Evolutionary conservation across 1,140 invertebrate species (phyloP), one percentile per base, ranked within the genome.

Genomic region (Drosophila nebulosa): DNA sequence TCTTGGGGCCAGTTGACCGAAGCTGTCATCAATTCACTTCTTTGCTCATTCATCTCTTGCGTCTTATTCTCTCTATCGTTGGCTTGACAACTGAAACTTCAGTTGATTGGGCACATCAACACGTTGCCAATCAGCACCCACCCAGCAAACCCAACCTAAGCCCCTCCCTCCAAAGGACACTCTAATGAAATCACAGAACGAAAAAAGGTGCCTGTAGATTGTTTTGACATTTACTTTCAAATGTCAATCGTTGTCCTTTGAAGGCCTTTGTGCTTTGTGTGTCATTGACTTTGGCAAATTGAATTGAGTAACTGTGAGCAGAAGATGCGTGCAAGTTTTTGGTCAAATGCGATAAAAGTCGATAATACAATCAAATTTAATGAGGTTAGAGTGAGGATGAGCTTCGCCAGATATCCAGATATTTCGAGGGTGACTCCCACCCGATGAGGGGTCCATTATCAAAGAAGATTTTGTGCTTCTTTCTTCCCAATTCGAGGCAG

Each of bases 181-280:
- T 27, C 27, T 55, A 55, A 55, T 27, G 26, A 62, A 46, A 73
- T 84, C 69, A 79, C 56, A 72, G 42, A 51, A 55, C 46, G 58
- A 35, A 46, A 64, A 72, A 83, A 88, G 83, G 83, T 86, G 84
- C 59, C 63, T 46, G 60, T 57, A 89, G 75, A 89, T 89, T 89
- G 79, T 88, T 88, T 79, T 88, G 83, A 88, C 83, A 79, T 88
- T 55, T 83, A 73, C 84, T 83, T 89, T 88, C 72, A 89, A 88
- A 83, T 83, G 79, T 86, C 81, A 88, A 89, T 76, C 75, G 73
- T 39, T 32, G 64, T 52, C 60, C 76, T 72, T 79, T 79, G 35
- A 26, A 22, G 26, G 52, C 27, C 36, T 53, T 52, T 32, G 58
- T 32, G 58, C 62, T 46, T n/a, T n/a, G n/a, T 46, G 39, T 56